A percentile compares a stretch with the other conserved stretches of the same genome.
These are phyloP conservation scores for Hylaea fasciaria DNA, from an alignment of 2,888 invertebrate genomes.

Conservation along the genomic window DNA sequence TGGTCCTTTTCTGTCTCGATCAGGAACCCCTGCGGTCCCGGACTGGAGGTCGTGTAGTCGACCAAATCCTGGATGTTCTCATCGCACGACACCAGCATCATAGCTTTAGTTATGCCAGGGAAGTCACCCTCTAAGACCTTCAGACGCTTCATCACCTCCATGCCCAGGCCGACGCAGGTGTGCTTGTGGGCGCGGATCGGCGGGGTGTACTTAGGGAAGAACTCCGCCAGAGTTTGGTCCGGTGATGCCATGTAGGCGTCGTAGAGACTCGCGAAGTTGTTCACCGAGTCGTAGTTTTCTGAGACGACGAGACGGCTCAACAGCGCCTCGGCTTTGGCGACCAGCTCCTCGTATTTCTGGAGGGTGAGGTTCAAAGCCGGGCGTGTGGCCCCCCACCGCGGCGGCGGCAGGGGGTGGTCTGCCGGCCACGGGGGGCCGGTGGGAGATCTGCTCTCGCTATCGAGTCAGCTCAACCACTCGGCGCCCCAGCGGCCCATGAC, in stretches of 20 bases:
- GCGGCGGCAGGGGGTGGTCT: constrained; percentile 78
- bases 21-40: constrained; percentile 85
- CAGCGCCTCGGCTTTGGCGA: constrained; percentile 92
- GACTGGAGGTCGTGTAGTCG: constrained; percentile 86
- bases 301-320: constrained; percentile 93
- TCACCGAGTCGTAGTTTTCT: constrained; percentile 95
- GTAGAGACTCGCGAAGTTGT: constrained; percentile 90
- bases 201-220: constrained; percentile 92
- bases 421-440: constrained; percentile 74
- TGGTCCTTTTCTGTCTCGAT: constrained; percentile 94
- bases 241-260: constrained; percentile 88
- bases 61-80: constrained; percentile 89
- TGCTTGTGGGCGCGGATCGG: constrained; percentile 93
- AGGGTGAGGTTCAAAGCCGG: constrained; percentile 89
- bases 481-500: constrained; percentile 95
- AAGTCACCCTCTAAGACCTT: constrained; percentile 86
- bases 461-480: constrained; percentile 99
- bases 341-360: constrained; percentile 92
- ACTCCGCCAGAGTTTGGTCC: constrained; percentile 88
- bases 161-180: constrained; percentile 95
- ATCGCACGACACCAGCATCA: constrained; percentile 93
- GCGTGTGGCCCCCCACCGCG: constrained; percentile 79
- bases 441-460: constrained; percentile 70
- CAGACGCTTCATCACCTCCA: constrained; percentile 91
- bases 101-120: constrained; percentile 88